Evolutionary conservation across 2,888 invertebrate genomes (phyloP).

Genomic region (Drosophila neonasuta): DNA sequence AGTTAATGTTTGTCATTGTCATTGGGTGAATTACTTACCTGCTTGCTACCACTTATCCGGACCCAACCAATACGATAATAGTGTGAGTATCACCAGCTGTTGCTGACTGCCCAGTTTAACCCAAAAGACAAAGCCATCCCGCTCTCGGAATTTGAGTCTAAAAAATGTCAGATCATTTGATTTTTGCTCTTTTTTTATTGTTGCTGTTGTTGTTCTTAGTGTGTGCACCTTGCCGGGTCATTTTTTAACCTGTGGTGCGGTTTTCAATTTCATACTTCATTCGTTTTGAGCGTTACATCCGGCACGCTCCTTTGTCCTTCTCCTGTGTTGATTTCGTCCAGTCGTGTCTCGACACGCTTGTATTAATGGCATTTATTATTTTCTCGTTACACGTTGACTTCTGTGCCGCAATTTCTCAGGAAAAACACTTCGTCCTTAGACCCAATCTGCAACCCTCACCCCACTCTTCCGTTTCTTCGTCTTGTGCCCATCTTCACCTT

Average conservation of each 20-base stretch:
- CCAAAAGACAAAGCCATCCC: not conserved
- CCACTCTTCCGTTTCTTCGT: not conserved
- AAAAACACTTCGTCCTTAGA: conserved; percentile 28
- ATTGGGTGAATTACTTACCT: conserved; percentile 30
- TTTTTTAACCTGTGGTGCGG: conserved; percentile 61
- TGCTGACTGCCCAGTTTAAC: conserved; percentile 3
- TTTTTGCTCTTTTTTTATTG: conserved; percentile 33
- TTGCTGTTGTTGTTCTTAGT: conserved; percentile 13
- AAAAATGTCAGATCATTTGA: conserved; percentile 58
- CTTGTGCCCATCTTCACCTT: conserved; percentile 3
- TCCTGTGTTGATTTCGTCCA: conserved; percentile 25
- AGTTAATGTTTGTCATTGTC: conserved; percentile 24
- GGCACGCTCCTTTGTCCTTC: conserved; percentile 41
- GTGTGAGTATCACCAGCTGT: conserved; percentile 4
- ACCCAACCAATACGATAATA: not conserved
- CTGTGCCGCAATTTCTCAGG: conserved; percentile 77
- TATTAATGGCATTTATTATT: conserved; percentile 81
- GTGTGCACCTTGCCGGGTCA: conserved; percentile 18
- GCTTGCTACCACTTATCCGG: conserved; percentile 22
- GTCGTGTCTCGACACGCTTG: conserved; percentile 44
- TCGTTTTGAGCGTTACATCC: conserved; percentile 61
- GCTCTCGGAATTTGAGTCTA: conserved; percentile 14
- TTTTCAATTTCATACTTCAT: conserved; percentile 79
- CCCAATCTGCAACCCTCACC: not conserved
- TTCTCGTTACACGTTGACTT: conserved; percentile 80